Base-by-base conservation (phyloP, 1,140 invertebrate genomes). In the Marisa cornuarietis region DNA sequence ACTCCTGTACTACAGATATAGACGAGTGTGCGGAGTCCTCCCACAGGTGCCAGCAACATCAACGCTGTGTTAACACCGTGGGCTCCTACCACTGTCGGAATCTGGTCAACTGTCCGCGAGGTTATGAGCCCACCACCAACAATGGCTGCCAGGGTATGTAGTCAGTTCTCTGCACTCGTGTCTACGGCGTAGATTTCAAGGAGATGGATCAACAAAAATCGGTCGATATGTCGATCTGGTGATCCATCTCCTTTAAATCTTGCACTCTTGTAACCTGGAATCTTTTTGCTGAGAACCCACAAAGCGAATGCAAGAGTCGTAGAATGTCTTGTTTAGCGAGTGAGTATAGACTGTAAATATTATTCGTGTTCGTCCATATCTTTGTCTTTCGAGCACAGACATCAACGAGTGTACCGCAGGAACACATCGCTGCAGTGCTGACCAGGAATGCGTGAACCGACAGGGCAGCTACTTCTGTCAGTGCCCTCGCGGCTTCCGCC, bases 401-500 rank as follows among this genome's bases (percentile, higher is more conserved):
- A 90, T 93, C 77, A 90, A 93, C 84, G 93, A 93, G 84, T 93
- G 93, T 83, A 77, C 81, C 8, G 84, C 86, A 79, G 88, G 88
- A 22, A 85, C 81, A 24, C 90, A 93, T 85, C 88, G 89, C 62
- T 93, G 93, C 83, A 58, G 83, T 10, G 52, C 73, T n/a, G 85
- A 83, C 20, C 86, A 90, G 69, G 81, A 83, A 11, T 91, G 91
- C 82, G 81, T 88, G 61, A 92, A 92, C 83, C 85, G 84, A 54
- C 84, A 84, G 9, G 90, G 91, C 49, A 89, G 88, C 76, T 91
- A 85, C 80, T 82, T 85, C 65, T 92, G 91, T 79, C 95, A 95
- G 4, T 99, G 98, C 90, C 97, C 97, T 0, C 98, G 97, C 0
- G 98, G 98, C 0, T 99, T 99, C 8, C 98, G 98, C 94, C 90